These are phyloP conservation scores for Monopis laevigella DNA, from an alignment of 2,888 invertebrate species.

Conservation along the genomic window DNA sequence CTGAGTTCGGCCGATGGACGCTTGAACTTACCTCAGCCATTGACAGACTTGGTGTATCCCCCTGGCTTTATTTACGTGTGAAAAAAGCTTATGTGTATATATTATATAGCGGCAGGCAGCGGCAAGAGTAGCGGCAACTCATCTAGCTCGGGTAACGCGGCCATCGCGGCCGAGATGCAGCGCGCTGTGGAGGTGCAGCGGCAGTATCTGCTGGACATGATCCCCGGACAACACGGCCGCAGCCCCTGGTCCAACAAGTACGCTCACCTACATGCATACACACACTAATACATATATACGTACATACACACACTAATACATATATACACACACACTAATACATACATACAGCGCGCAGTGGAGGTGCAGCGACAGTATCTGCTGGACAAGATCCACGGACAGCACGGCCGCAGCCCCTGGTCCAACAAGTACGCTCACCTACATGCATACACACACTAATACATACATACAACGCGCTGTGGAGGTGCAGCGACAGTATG, in stretches of 20 bases:
- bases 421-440: conserved; percentile 58
- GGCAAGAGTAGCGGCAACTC: conserved; percentile 32
- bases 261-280: too few species aligned
- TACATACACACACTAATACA: too few species aligned
- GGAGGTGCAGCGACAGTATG: conserved; percentile 92
- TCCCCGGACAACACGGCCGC: conserved; percentile 69
- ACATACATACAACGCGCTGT: conserved; percentile 88
- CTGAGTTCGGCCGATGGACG: too few species aligned
- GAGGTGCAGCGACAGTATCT: conserved; percentile 95
- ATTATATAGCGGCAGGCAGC: conserved; percentile 25
- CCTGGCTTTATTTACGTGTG: too few species aligned
- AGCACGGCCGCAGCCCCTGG: conserved; percentile 52
- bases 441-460: too few species aligned
- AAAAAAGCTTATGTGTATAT: too few species aligned
- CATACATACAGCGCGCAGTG: conserved; percentile 86
- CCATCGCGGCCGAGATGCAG: conserved; percentile 77
- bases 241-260: conserved; percentile 60
- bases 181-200: conserved; percentile 90
- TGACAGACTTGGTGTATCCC: too few species aligned
- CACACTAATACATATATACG: too few species aligned
- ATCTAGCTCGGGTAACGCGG: conserved; percentile 48
- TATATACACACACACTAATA: too few species aligned
- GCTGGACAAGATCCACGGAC: conserved; percentile 91
- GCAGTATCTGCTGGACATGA: conserved; percentile 97
- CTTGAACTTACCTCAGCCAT: too few species aligned